Evolutionary conservation across 2,113 vertebrate genomes (phyloP), one percentile per base, ranked within the genome.

Genomic region (Cyprinodon brontotheroides): DNA sequence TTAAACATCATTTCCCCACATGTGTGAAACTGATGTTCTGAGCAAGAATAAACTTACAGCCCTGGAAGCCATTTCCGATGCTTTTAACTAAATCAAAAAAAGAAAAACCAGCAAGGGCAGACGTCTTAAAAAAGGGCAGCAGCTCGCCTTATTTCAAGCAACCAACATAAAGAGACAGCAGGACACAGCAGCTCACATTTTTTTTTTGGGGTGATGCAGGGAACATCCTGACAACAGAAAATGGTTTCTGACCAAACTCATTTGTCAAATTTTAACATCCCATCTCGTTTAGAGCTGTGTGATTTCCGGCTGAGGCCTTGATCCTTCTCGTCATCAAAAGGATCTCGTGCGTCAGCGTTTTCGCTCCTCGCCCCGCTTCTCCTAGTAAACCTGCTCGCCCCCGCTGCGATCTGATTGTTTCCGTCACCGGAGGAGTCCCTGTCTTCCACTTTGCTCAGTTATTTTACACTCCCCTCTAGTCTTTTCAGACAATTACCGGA

Each of bases 401-500:
- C 13, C 0, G 45, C 75, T 38, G 64, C 8, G 65, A 73, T 60
- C 61, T 77, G 80, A 84, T 89, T 59, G 82, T 83, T 83, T 78
- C 40, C 69, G 75, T 17, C 70, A 76, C 76, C 79, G 72, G 78
- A 70, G 53, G 70, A 83, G 61, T 77, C 37, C n/a, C 41, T 1
- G 67, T 74, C 71, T 72, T 63, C 20, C 43, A 61, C 61, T 78
- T 17, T 81, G 71, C 68, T 82, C 61, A 69, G 72, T 82, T 78
- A 65, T 86, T 85, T 82, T 77, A 80, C 79, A 74, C 50, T 67
- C 70, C 68, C 74, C 72, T 37, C 41, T 65, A 48, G 80, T 37
- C 77, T 43, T 76, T 83, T 80, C 79, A 85, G 61, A 86, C 84
- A 85, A 84, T 88, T 86, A 86, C 74, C 37, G 3, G 83, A 74